Conservation (phyloP, 2,888 invertebrate species). For the Eupsilia transversa region DNA sequence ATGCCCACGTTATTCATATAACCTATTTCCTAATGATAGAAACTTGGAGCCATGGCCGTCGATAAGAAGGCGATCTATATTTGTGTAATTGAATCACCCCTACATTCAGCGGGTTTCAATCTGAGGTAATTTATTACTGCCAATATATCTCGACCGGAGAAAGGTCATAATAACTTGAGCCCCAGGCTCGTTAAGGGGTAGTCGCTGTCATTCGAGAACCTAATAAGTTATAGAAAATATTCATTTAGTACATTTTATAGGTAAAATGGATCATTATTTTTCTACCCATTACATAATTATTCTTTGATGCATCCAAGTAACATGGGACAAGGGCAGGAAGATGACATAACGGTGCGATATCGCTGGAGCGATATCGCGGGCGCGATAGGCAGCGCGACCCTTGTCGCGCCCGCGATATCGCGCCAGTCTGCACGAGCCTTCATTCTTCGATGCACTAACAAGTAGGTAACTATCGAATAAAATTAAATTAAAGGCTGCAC, state of each 20-base stretch:
- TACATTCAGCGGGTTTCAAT: conserved; percentile 38
- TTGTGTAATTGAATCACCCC: conserved; percentile 57
- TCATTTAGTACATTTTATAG: conserved; percentile 10
- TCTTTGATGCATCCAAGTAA: no score
- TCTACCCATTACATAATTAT: neutral
- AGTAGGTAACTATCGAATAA: no score
- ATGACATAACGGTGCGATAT: no score
- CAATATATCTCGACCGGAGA: conserved; percentile 51
- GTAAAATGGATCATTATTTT: neutral
- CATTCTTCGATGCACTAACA: neutral
- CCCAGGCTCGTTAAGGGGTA: conserved; percentile 49
- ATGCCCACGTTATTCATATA: conserved; percentile 7
- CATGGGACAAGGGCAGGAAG: no score
- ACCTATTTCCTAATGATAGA: conserved; percentile 20
- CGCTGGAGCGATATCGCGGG: no score
- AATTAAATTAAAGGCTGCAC: neutral
- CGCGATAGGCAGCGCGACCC: no score
- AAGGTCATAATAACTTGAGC: conserved; percentile 57
- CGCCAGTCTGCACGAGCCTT: no score
- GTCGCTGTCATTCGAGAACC: conserved; percentile 35
- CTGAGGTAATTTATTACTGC: conserved; percentile 57
- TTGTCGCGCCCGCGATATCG: no score
- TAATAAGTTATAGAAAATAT: conserved; percentile 46
- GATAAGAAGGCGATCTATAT: conserved; percentile 51
- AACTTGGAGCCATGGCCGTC: conserved; percentile 33